Conservation (phyloP, 2,113 vertebrate genomes). For the Micronycteris hirsuta region DNA sequence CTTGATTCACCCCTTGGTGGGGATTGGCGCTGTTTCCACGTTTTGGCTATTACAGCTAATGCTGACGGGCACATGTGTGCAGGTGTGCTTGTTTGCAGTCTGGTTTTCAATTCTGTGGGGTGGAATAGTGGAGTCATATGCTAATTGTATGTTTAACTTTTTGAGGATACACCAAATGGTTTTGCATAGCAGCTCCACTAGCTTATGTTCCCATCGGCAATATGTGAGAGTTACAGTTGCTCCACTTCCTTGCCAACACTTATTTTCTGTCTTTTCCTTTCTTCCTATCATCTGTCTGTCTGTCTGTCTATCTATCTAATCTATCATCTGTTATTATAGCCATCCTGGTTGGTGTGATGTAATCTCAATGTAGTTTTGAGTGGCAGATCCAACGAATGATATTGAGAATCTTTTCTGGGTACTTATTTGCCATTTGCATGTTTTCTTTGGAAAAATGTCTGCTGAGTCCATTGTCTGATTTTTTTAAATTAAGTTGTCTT, state of each 20-base stretch:
- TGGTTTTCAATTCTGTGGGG: not conserved
- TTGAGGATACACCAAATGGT: not conserved
- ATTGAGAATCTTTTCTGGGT: not conserved
- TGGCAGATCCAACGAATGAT: not conserved
- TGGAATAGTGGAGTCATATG: not conserved
- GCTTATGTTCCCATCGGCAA: not conserved
- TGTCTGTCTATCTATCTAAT: not conserved
- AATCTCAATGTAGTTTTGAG: not conserved
- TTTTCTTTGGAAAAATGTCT: not conserved
- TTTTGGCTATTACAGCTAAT: not conserved
- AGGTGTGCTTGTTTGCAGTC: not conserved
- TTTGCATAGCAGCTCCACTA: not conserved
- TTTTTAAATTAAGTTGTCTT: not conserved
- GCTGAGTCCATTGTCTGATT: not conserved
- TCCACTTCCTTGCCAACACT: not conserved
- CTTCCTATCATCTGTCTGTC: not conserved
- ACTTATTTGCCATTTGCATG: not conserved
- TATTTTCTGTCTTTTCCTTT: not conserved
- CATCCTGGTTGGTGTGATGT: not conserved
- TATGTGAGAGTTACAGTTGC: not conserved
- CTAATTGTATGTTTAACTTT: not conserved
- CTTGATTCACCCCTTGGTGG: not conserved
- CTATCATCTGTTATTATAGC: not conserved
- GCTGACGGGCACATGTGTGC: not conserved
- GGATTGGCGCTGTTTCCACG: not conserved